These are phyloP conservation scores for Cerceris rybyensis DNA, from an alignment of 2,888 invertebrate genomes.

Conservation along the genomic window DNA sequence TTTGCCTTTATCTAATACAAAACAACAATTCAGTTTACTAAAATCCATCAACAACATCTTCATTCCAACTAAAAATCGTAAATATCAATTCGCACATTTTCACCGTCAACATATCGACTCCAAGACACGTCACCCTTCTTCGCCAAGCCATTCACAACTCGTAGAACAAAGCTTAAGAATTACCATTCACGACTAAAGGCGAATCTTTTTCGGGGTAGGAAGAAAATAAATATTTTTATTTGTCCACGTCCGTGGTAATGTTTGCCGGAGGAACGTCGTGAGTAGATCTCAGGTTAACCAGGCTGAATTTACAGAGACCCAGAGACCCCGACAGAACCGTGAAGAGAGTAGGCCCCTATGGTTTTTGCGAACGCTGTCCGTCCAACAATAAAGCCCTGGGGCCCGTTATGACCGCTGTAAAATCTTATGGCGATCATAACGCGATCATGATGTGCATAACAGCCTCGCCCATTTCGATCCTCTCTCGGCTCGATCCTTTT, in stretches of 20 bases:
- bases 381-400: constrained; percentile 70
- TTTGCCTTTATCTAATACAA: too few species aligned
- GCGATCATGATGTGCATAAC: constrained; percentile 74
- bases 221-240: constrained; percentile 47
- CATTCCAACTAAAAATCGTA: too few species aligned
- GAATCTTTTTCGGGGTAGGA: not conserved
- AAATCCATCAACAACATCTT: too few species aligned
- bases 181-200: not conserved
- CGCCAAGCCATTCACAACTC: too few species aligned
- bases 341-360: constrained; percentile 26
- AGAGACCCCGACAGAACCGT: constrained; percentile 15
- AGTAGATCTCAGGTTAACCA: constrained; percentile 44
- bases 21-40: too few species aligned
- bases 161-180: not conserved
- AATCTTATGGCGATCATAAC: constrained; percentile 78
- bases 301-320: constrained; percentile 51
- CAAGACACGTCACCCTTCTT: too few species aligned
- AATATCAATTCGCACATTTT: too few species aligned
- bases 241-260: constrained; percentile 37
- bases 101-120: too few species aligned
- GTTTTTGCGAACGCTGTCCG: constrained; percentile 53
- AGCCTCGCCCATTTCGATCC: constrained; percentile 50
- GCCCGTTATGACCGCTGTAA: constrained; percentile 75
- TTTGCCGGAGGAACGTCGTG: constrained; percentile 31
- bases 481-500: constrained; percentile 29